Evolutionary conservation across 2,888 invertebrate genomes (phyloP).

Genomic region (Mechanitis messenoides): DNA sequence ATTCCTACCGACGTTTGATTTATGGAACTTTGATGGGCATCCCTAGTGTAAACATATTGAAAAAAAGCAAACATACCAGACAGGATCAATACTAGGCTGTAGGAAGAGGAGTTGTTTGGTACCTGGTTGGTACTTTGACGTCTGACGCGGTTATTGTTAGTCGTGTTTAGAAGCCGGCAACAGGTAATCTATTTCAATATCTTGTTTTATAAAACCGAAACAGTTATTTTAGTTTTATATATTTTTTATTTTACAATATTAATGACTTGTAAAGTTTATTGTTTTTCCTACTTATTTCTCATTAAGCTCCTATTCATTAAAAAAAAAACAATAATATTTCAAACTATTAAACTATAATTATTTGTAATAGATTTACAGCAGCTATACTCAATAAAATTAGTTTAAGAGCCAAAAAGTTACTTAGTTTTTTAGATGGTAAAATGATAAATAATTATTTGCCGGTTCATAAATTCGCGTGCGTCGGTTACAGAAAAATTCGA

Average conservation of each 20-base stretch:
- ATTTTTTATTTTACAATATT: neutral
- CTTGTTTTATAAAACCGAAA: neutral
- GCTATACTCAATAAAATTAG: too few relatives aligned
- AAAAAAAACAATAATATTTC: too few relatives aligned
- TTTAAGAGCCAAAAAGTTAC: too few relatives aligned
- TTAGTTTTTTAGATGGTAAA: too few relatives aligned
- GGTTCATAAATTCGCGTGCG: too few relatives aligned
- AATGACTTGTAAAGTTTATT: too few relatives aligned
- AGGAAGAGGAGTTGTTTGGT: neutral
- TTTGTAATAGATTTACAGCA: too few relatives aligned
- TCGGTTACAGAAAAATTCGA: too few relatives aligned
- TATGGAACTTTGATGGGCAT: neutral
- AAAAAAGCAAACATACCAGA: slow-evolving; percentile 3
- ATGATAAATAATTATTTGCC: too few relatives aligned
- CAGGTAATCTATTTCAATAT: neutral
- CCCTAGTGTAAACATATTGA: slow-evolving; percentile 6
- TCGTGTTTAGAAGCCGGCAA: neutral
- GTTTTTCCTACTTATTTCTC: too few relatives aligned
- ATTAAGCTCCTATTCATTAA: too few relatives aligned
- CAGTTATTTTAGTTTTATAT: neutral
- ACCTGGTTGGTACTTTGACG: neutral
- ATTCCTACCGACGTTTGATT: neutral
- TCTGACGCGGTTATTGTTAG: neutral
- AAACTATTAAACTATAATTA: too few relatives aligned
- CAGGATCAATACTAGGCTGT: neutral